These are phyloP conservation scores for Charanyca ferruginea DNA, from an alignment of 2,888 invertebrate species.

Conservation along the genomic window DNA sequence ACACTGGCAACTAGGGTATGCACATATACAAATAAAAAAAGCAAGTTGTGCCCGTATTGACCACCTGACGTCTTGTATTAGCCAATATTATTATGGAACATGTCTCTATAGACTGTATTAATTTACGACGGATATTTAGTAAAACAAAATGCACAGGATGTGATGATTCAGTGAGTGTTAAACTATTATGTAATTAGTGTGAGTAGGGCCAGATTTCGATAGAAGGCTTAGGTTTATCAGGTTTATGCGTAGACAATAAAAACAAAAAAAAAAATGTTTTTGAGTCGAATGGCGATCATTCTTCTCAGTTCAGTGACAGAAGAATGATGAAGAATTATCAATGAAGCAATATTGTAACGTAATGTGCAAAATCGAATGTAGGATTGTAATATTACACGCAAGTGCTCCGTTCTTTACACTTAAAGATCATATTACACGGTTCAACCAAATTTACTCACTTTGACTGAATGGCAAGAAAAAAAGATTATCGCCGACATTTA, in stretches of 20 bases:
- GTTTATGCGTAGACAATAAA: neutral
- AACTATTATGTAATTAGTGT: slow-evolving; percentile 17
- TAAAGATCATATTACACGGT: neutral
- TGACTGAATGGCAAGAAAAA: neutral
- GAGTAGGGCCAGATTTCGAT: neutral
- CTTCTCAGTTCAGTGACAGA: too few species aligned
- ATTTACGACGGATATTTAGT: slow-evolving; percentile 79
- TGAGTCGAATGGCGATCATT: too few species aligned
- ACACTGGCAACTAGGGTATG: slow-evolving; percentile 60
- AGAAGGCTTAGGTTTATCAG: neutral
- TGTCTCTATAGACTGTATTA: slow-evolving; percentile 80
- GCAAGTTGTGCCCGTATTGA: slow-evolving; percentile 67
- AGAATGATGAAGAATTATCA: too few species aligned
- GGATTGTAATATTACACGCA: too few species aligned
- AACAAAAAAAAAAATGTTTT: too few species aligned
- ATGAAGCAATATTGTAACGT: too few species aligned
- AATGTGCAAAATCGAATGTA: too few species aligned
- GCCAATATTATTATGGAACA: slow-evolving; percentile 75
- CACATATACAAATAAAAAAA: slow-evolving; percentile 60
- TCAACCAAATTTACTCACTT: neutral
- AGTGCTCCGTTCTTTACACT: too few species aligned
- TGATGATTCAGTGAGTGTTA: slow-evolving; percentile 27
- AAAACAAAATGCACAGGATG: too few species aligned
- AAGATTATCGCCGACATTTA: too few species aligned
- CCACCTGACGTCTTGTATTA: slow-evolving; percentile 81